Conservation (phyloP, 2,113 vertebrate species). For the Rhineura floridana region DNA sequence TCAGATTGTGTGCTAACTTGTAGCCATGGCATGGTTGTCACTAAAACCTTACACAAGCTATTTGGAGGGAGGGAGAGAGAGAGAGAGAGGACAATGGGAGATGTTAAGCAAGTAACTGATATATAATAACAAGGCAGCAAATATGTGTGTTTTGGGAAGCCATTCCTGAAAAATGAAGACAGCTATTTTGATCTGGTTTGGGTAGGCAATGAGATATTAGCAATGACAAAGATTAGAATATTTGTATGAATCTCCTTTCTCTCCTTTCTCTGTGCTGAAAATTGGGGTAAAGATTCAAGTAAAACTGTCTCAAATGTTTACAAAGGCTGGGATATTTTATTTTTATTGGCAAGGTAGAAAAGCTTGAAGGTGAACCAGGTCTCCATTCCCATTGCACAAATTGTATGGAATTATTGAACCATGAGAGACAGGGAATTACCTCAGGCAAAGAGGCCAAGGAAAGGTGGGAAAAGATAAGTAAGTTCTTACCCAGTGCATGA, state of each 20-base stretch:
- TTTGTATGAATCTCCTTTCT: neutral
- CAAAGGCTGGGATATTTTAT: neutral
- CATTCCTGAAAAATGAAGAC: neutral
- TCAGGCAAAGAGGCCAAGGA: neutral
- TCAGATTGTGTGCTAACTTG: neutral
- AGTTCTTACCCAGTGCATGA: neutral
- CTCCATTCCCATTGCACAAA: neutral
- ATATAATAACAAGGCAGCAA: neutral
- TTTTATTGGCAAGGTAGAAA: neutral
- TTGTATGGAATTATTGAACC: slow-evolving; percentile 6
- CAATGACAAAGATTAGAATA: neutral
- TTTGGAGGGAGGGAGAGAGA: neutral
- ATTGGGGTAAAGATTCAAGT: neutral
- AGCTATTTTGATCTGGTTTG: neutral
- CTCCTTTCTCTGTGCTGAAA: neutral
- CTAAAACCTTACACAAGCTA: neutral
- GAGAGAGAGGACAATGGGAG: neutral
- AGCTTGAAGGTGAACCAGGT: neutral
- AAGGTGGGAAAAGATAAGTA: neutral
- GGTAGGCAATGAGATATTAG: neutral
- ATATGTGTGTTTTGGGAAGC: neutral
- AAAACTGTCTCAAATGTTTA: neutral
- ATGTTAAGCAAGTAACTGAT: neutral
- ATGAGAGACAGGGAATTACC: slow-evolving; percentile 3
- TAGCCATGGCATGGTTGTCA: neutral